phyloP scores from a whole-genome alignment of 2,113 vertebrate species.

The Paralichthys olivaceus region DNA sequence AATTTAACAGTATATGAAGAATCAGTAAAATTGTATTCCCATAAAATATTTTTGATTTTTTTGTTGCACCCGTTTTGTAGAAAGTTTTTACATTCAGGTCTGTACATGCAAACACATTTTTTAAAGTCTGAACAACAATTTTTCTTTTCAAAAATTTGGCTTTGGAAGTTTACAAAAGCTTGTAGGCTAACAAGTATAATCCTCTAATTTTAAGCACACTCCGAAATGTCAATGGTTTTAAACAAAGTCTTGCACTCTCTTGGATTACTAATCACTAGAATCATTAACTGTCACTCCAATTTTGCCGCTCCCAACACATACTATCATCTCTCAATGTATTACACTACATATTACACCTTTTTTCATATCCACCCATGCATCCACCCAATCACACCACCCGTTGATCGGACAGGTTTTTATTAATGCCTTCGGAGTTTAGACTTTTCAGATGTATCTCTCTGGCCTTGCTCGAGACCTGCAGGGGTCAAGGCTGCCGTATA shows the following conservation, averaged over 20 bases:
- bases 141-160: neutral
- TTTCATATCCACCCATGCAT: constrained; percentile 2
- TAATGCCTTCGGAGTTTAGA: constrained; percentile 62
- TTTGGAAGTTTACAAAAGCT: neutral
- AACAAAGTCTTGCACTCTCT: neutral
- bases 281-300: neutral
- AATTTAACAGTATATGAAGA: neutral
- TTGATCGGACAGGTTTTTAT: constrained; percentile 65
- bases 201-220: neutral
- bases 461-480: constrained; percentile 71
- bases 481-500: constrained; percentile 71
- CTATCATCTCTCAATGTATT: neutral
- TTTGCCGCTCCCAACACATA: neutral
- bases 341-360: neutral
- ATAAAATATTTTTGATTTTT: neutral
- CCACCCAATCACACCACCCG: neutral
- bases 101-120: neutral
- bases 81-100: neutral
- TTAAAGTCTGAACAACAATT: neutral
- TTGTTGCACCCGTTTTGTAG: no score
- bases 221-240: no score
- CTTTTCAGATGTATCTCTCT: constrained; percentile 54
- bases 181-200: neutral
- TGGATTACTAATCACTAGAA: neutral
- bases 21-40: neutral